phyloP scores from a whole-genome alignment of 2,113 vertebrate genomes.

The Sebastes schlegelii region DNA sequence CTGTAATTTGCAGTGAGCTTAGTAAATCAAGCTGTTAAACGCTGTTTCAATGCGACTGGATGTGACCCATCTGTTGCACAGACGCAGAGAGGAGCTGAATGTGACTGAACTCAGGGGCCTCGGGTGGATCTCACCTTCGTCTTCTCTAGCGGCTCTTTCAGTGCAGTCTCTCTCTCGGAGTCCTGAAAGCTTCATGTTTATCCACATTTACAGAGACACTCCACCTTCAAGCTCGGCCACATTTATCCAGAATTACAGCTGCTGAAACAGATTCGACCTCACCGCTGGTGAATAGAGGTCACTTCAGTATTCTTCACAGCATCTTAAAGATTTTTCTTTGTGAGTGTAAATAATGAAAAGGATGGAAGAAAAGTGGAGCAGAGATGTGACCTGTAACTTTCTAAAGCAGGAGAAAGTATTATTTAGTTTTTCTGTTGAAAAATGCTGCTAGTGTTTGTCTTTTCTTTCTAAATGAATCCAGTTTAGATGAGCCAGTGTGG shows the following conservation, averaged over 20 bases:
- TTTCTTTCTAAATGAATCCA: conserved; percentile 25
- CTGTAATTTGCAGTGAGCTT: conserved; percentile 13
- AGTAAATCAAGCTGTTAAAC: conserved; percentile 26
- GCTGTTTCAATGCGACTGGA: conserved; percentile 33
- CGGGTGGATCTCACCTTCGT: conserved; percentile 32
- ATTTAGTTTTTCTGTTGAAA: conserved; percentile 1
- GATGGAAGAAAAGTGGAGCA: not conserved
- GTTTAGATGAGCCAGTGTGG: not conserved
- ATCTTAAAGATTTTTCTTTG: not conserved
- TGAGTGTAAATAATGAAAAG: conserved; percentile 1
- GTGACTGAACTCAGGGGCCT: not conserved
- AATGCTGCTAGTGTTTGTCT: not conserved
- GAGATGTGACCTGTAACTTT: not conserved
- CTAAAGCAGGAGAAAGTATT: not conserved
- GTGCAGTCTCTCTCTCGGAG: not conserved
- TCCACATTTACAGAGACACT: conserved; percentile 1
- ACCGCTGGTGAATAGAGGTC: not conserved
- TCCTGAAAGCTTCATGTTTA: not conserved
- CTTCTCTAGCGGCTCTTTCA: not conserved
- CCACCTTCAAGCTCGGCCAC: not conserved
- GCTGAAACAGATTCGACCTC: not conserved
- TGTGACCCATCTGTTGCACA: conserved; percentile 50
- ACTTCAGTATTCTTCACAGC: not conserved
- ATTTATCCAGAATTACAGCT: not conserved
- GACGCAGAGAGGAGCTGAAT: conserved; percentile 6